Evolutionary conservation across 2,113 vertebrate genomes (phyloP), one percentile per base, ranked within the genome.

Genomic region (Leuciscus idus): DNA sequence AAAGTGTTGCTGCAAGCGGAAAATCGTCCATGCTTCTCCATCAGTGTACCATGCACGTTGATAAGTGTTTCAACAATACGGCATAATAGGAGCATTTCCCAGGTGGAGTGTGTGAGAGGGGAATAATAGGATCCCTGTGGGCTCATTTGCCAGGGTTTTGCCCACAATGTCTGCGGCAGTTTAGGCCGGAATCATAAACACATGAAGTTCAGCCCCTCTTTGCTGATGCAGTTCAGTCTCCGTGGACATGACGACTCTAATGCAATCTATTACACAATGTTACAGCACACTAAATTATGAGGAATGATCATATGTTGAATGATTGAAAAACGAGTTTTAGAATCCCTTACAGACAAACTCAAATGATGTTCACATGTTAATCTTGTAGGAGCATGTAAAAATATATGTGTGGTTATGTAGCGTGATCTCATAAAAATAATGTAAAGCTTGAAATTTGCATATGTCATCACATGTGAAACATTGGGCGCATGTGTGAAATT

Each of bases 61-160:
- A 43, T 82, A 82, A 87, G 33, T 55, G 85, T n/a, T 87, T 61
- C 62, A 28, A 77, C 85, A 76, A 74, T 46, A 77, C 43, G 66
- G 59, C 79, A 77, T 83, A 77, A 83, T 83, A 28, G 80, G 17
- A 68, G 61, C 19, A 39, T 75, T 74, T 82, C 68, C 59, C 26
- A 36, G 43, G 72, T 12, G 21, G 52, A 64, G 66, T 81, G 64
- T 85, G 76, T 72, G 76, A 73, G 50, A 43, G 33, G 61, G 72
- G 59, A 83, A 87, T 87, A 87, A 87, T 87, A 68, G 48, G 80
- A 46, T 87, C 85, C 85, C 85, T 76, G 59, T 57, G 72, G 72
- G 80, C 85, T 87, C 85, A 83, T 87, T 83, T 87, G 61, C 72
- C 85, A 57, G 61, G 74, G 48, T 68, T 85, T 79, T 70, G 84